A percentile compares a stretch with the other conserved stretches of the same genome.
These are phyloP conservation scores for Dolichoris vasculosae DNA, from an alignment of 1,140 invertebrate species.

Conservation along the genomic window DNA sequence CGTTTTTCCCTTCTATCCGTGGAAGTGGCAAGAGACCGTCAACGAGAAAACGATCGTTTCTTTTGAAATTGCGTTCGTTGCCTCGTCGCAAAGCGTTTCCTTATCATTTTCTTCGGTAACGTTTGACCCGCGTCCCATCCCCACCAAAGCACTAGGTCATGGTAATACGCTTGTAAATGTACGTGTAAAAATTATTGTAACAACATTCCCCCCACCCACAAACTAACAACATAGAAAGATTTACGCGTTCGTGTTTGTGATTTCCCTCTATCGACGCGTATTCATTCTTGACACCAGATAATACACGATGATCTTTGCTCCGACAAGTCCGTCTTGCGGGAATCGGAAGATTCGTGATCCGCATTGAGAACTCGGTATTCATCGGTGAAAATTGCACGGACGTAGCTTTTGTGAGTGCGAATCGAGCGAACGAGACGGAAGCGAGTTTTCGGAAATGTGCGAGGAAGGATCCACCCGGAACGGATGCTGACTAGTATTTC, in stretches of 20 bases:
- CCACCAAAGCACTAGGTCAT: slow-evolving; percentile 36
- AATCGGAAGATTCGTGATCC: background rate
- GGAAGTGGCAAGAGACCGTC: background rate
- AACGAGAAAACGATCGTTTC: background rate
- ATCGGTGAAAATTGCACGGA: background rate
- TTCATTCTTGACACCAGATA: slow-evolving; percentile 4
- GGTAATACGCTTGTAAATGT: slow-evolving; percentile 4
- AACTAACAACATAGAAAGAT: background rate
- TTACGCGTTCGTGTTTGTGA: background rate
- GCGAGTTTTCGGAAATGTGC: too few relatives aligned
- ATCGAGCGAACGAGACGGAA: too few relatives aligned
- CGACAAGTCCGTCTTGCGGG: background rate
- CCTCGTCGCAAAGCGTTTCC: background rate
- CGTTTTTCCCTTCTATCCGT: background rate
- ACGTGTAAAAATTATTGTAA: slow-evolving; percentile 17
- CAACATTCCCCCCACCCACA: background rate
- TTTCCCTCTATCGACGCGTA: slow-evolving; percentile 21
- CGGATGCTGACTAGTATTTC: too few relatives aligned
- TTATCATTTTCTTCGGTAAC: slow-evolving; percentile 30
- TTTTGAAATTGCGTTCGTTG: slow-evolving; percentile 1
- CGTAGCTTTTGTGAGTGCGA: background rate
- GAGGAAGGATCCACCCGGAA: background rate
- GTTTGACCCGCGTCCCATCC: slow-evolving; percentile 43
- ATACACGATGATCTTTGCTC: slow-evolving; percentile 53
- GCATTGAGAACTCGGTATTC: background rate